Evolutionary conservation across 1,140 invertebrate genomes (phyloP).

Genomic region (Bombus impatiens): DNA sequence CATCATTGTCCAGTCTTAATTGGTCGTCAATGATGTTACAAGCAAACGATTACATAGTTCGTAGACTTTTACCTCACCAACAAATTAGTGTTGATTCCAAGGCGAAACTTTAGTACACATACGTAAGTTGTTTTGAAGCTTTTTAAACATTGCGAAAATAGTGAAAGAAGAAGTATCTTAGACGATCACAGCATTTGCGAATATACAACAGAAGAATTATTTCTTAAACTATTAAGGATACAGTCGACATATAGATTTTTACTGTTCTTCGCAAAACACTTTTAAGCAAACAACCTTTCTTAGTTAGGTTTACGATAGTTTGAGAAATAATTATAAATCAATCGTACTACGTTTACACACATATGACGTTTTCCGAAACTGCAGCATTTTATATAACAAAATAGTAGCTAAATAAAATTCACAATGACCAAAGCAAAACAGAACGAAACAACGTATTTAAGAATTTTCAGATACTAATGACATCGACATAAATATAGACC

Average conservation of each 20-base stretch:
- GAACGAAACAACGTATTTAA: background rate
- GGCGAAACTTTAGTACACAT: background rate
- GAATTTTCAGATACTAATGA: background rate
- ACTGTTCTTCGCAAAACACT: background rate
- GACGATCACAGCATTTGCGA: background rate
- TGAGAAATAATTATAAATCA: background rate
- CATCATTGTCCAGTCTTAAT: conserved; percentile 67
- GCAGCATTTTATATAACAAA: background rate
- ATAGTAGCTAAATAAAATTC: background rate
- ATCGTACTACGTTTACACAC: background rate
- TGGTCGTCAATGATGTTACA: conserved; percentile 61
- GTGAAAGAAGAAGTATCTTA: background rate
- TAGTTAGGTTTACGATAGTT: background rate
- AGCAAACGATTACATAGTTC: conserved; percentile 13
- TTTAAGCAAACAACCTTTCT: background rate
- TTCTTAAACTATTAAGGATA: conserved; percentile 5
- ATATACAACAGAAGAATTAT: background rate
- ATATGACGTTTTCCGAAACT: background rate
- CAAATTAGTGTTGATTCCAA: background rate
- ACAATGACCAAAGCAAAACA: background rate
- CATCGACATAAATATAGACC: background rate
- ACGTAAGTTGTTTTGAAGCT: no score
- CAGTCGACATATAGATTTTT: background rate
- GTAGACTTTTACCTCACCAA: background rate
- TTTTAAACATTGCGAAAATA: background rate